These are phyloP conservation scores for Haliclona indistincta DNA, from an alignment of 37 sponge, comb jelly and placozoan species.

Conservation along the genomic window DNA sequence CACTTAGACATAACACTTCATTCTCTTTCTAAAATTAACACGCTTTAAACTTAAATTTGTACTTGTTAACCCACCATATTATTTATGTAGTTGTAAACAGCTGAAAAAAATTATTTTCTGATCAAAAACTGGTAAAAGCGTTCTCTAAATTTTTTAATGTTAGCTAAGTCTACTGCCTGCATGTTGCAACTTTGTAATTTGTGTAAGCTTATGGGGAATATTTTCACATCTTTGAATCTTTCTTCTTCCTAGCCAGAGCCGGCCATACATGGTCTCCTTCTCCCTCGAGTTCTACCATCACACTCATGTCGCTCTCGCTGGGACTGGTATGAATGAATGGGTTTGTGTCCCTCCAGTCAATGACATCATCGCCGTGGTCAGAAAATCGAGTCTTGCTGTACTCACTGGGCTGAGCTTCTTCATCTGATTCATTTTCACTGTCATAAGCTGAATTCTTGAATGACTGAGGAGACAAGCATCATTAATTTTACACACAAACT, in stretches of 20 bases:
- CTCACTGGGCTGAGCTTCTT: not conserved
- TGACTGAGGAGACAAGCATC: not conserved
- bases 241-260: not conserved
- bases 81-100: too few species aligned
- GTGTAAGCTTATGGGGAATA: too few species aligned
- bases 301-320: not conserved
- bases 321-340: not conserved
- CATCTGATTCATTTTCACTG: not conserved
- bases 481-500: not conserved
- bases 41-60: too few species aligned
- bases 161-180: too few species aligned
- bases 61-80: too few species aligned
- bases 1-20: too few species aligned
- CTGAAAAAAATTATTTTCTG: too few species aligned
- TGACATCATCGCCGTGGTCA: not conserved
- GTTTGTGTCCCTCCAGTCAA: not conserved
- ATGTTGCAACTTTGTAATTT: too few species aligned
- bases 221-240: too few species aligned
- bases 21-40: too few species aligned
- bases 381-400: not conserved
- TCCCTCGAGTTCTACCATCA: not conserved
- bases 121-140: too few species aligned
- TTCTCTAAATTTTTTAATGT: too few species aligned
- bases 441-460: not conserved
- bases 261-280: conserved; percentile 7